Evolutionary conservation across 2,113 vertebrate species (phyloP), one percentile per base, ranked within the genome.

Genomic region (Pachyramphus minor): DNA sequence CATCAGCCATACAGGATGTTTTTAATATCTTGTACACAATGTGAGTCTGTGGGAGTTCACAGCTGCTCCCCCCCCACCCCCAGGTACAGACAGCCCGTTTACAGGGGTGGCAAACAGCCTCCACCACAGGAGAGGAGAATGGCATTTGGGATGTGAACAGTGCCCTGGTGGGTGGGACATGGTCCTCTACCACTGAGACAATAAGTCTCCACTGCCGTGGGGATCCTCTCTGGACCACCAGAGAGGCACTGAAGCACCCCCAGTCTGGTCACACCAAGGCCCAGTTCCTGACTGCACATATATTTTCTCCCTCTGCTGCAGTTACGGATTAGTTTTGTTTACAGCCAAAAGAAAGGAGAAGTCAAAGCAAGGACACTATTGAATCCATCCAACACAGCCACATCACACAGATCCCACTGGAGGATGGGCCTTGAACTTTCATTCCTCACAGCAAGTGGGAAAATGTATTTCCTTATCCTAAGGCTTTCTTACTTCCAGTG

Each of bases 111-210:
- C 1, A 58, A 62, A 21, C 41, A 52, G 55, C 16, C 33, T 53
- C 13, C 8, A 0, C 31, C 27, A 19, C 10, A 27, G 39, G 23
- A 49, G 17, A 68, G 22, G 5, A 47, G 19, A 56, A 35, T 3
- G 23, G 31, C 2, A 2, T 33, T 22, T 50, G 53, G 20, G 31
- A 27, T 3, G 17, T 5, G 24, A 55, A 21, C 23, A 64, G 2
- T 7, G 22, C 3, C 0, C 0, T 12, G 41, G 12, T 12, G 47
- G 31, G 53, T 20, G 31, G 42, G 53, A 68, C 1, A 1, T 7
- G 71, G 12, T 37, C 20, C 27, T 60, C 23, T 15, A 0, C 12
- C 22, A 33, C 14, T 1, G 17, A 76, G 52, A 59, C 75, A 68
- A 0, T 12, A 41, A 41, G 28, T 28, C 12, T 31, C 11, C 55